Evolutionary conservation across 2,113 vertebrate genomes (phyloP).

Genomic region (Ginglymostoma cirratum): DNA sequence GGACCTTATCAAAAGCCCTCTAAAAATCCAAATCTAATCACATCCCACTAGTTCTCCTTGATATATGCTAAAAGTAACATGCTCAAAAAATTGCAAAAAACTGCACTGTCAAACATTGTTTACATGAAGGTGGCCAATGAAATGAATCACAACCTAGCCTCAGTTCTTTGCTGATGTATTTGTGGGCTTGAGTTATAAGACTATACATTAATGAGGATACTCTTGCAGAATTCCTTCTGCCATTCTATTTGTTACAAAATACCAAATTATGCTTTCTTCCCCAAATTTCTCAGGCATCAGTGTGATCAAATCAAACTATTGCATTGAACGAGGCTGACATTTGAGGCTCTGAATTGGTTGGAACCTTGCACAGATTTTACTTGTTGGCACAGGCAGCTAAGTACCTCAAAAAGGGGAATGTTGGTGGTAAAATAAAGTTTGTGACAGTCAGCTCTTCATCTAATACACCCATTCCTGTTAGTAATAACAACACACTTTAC

Average conservation of each 20-base stretch:
- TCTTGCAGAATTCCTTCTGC: not conserved
- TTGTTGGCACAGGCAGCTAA: not conserved
- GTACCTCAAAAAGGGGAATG: not conserved
- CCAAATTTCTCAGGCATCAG: too few species aligned
- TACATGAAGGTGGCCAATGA: not conserved
- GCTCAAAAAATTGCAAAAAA: too few species aligned
- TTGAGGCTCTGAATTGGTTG: too few species aligned
- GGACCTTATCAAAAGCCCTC: too few species aligned
- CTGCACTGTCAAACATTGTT: not conserved
- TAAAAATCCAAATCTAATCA: too few species aligned
- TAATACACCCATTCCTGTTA: not conserved
- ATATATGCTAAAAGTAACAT: too few species aligned
- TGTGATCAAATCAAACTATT: too few species aligned
- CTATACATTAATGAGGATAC: not conserved
- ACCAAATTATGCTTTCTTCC: not conserved
- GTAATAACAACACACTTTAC: not conserved
- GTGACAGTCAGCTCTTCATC: not conserved
- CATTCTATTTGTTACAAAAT: not conserved
- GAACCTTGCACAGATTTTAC: not conserved
- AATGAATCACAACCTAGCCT: too few species aligned
- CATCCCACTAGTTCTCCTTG: too few species aligned
- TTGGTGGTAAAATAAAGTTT: not conserved
- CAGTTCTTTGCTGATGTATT: not conserved
- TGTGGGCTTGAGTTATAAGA: not conserved
- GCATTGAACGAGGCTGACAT: too few species aligned